phyloP scores from a whole-genome alignment of 2,113 vertebrate species.

The Phyllostomus hastatus region DNA sequence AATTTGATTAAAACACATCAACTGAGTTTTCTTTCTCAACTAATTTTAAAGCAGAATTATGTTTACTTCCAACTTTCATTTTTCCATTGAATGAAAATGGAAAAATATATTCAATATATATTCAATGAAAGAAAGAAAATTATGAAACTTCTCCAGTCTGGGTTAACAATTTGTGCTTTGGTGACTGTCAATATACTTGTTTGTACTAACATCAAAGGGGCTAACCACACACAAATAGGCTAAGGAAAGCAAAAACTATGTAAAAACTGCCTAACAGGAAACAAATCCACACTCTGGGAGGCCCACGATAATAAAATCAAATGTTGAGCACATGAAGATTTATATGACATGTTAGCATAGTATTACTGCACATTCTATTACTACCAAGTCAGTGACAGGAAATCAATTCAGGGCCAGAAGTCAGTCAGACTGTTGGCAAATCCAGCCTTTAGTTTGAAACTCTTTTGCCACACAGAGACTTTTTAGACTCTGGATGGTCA shows the following conservation, averaged over 20 bases:
- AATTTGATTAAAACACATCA: neutral
- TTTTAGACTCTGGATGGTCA: neutral
- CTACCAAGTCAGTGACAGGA: slow-evolving; percentile 1
- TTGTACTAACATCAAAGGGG: neutral
- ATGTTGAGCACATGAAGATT: slow-evolving; percentile 19
- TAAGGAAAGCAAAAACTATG: neutral
- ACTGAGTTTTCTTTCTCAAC: neutral
- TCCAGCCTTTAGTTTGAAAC: slow-evolving; percentile 8
- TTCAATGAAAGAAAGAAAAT: neutral
- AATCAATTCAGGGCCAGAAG: neutral
- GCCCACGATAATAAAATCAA: neutral
- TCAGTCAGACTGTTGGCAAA: neutral
- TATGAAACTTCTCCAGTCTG: neutral
- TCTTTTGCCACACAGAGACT: neutral
- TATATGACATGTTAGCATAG: neutral
- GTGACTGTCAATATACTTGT: neutral
- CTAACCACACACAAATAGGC: neutral
- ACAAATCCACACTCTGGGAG: neutral
- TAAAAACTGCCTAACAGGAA: neutral
- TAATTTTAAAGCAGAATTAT: neutral
- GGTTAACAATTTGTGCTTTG: neutral
- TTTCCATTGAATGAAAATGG: neutral
- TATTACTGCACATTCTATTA: slow-evolving; percentile 5
- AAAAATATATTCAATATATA: too few relatives aligned
- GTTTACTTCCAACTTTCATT: neutral